Conservation (phyloP, 1,140 invertebrate genomes). For the Atta texana region DNA sequence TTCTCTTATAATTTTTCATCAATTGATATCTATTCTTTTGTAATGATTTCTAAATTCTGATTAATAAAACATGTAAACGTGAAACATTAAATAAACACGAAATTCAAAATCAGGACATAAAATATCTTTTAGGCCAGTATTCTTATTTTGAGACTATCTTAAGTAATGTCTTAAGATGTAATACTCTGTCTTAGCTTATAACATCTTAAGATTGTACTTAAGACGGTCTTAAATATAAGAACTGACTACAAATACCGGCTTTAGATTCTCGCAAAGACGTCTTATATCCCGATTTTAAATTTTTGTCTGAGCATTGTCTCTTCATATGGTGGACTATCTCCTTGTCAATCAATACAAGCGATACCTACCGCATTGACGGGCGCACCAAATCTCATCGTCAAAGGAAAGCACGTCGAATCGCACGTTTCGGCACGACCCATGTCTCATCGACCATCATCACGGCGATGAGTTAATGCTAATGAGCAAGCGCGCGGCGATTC, state of each 20-base stretch:
- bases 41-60: not conserved
- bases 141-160: no score
- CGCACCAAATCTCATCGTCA: not conserved
- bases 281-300: no score
- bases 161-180: no score
- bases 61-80: not conserved
- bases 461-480: slow-evolving; percentile 62
- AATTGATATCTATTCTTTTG: not conserved
- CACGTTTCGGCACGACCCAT: slow-evolving; percentile 32
- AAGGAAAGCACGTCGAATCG: slow-evolving; percentile 30
- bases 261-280: no score
- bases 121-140: no score
- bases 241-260: no score
- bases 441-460: slow-evolving; percentile 37
- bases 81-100: not conserved
- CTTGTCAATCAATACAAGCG: slow-evolving; percentile 12
- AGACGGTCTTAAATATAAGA: no score
- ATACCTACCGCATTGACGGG: slow-evolving; percentile 52
- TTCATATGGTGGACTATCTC: not conserved
- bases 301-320: not conserved
- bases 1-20: not conserved
- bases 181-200: no score
- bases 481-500: slow-evolving; percentile 36
- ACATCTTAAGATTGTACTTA: no score
- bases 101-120: no score